These are phyloP conservation scores for Cybosia mesomella DNA, from an alignment of 2,888 invertebrate genomes.

Conservation along the genomic window DNA sequence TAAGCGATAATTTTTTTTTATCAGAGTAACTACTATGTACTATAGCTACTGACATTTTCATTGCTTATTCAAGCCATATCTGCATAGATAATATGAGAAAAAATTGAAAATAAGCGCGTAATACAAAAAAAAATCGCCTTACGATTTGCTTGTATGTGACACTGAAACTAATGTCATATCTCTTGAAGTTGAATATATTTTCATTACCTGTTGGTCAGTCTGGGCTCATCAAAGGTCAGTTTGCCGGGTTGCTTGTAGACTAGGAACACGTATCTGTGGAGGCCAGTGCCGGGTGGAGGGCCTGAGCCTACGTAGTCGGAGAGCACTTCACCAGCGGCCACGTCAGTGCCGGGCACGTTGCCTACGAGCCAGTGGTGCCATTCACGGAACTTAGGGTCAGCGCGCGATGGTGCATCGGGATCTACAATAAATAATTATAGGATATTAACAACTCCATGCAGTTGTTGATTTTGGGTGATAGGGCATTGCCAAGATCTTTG, in stretches of 20 bases:
- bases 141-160: too few species aligned
- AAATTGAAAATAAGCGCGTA: too few species aligned
- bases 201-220: conserved; percentile 83
- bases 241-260: conserved; percentile 91
- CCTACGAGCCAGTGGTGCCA: conserved; percentile 97
- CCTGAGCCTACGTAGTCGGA: conserved; percentile 94
- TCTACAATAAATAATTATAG: conserved; percentile 80
- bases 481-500: too few species aligned
- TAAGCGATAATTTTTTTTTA: too few species aligned
- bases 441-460: background rate
- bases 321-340: conserved; percentile 91
- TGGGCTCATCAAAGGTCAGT: conserved; percentile 85
- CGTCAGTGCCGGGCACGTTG: conserved; percentile 89
- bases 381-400: conserved; percentile 93
- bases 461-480: too few species aligned
- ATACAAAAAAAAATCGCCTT: too few species aligned
- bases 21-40: too few species aligned
- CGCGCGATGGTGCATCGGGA: conserved; percentile 96
- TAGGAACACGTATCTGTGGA: conserved; percentile 93
- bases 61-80: too few species aligned
- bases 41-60: too few species aligned
- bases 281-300: conserved; percentile 92
- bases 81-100: too few species aligned
- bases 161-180: too few species aligned
- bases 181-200: too few species aligned